Evolutionary conservation across 2,113 vertebrate genomes (phyloP), one percentile per base, ranked within the genome.

Genomic region (Sinosuthora webbiana): DNA sequence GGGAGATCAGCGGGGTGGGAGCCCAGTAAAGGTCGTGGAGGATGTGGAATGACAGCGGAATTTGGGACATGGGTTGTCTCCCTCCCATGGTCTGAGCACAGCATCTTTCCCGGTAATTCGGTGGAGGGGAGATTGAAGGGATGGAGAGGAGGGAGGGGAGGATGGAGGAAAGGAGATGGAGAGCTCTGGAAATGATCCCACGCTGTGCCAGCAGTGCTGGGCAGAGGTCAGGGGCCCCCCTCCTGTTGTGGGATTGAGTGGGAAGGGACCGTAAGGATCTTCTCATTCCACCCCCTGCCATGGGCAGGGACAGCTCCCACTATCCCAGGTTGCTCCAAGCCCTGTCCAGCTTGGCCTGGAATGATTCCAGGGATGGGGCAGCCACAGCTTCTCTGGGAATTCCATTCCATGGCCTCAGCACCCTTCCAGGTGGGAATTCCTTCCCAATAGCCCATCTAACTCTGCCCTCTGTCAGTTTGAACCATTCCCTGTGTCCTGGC

Each of bases 261-360:
- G 45, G 30, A 53, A 31, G 20, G 28, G 20, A 68, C 24, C 23
- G 12, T 16, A 6, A 65, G 2, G 16, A 39, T n/a, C 15, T 17
- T 15, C 2, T 3, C 4, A 17, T 67, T n/a, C 33, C 52, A 39
- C 0, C 8, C 21, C 23, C 10, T 17, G 15, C 23, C 23, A 8
- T 22, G 53, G 22, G 19, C 37, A 52, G 37, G 35, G 44, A 24
- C 52, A 39, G 1, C 11, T 75, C 4, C 19, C 39, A n/a, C 44
- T 6, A 6, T 4, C 18, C 33, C 60, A 52, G 15, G 8, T 2
- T 28, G 19, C 6, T 67, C 33, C 60, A 79, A 63, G 8, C 49
- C 7, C 4, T 0, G 0, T 8, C 30, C 57, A 67, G 1, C 28
- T 12, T n/a, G 37, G 3, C 8, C 33, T 67, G 2, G 33, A 2